Conservation (phyloP, 1,140 invertebrate species). For the Vollenhovia emeryi region DNA sequence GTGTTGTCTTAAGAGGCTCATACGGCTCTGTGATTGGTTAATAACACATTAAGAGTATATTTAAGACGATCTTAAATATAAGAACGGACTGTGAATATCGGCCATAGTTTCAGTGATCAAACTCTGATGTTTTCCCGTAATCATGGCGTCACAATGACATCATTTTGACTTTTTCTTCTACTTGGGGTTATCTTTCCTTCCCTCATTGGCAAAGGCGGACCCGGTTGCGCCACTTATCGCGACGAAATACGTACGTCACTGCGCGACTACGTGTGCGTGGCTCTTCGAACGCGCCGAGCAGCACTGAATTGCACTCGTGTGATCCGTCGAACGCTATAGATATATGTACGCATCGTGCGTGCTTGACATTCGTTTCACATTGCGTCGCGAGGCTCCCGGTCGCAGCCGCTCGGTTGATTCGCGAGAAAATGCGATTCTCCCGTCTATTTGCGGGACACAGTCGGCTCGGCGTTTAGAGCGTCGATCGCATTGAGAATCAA, state of each 20-base stretch:
- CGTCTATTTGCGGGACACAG: background rate
- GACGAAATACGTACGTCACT: background rate
- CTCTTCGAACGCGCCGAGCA: too few species aligned
- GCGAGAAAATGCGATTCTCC: conserved; percentile 39
- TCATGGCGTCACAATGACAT: too few species aligned
- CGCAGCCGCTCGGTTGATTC: background rate
- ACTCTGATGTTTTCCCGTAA: too few species aligned
- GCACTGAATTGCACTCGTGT: too few species aligned
- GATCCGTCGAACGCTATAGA: background rate
- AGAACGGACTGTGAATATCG: too few species aligned
- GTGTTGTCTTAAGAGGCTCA: too few species aligned
- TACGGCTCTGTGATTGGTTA: too few species aligned
- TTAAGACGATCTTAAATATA: too few species aligned
- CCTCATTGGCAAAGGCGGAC: background rate
- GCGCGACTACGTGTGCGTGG: background rate
- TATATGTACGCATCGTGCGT: background rate
- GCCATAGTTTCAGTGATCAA: too few species aligned
- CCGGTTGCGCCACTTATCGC: background rate
- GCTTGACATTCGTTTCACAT: conserved; percentile 81
- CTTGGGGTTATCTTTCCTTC: background rate
- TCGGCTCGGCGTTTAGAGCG: background rate
- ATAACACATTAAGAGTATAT: too few species aligned
- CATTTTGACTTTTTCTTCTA: too few species aligned
- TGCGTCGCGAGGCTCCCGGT: conserved; percentile 55
- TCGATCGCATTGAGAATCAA: background rate